phyloP scores from a whole-genome alignment of 1,140 invertebrate genomes.

The Heterodera schachtii region DNA sequence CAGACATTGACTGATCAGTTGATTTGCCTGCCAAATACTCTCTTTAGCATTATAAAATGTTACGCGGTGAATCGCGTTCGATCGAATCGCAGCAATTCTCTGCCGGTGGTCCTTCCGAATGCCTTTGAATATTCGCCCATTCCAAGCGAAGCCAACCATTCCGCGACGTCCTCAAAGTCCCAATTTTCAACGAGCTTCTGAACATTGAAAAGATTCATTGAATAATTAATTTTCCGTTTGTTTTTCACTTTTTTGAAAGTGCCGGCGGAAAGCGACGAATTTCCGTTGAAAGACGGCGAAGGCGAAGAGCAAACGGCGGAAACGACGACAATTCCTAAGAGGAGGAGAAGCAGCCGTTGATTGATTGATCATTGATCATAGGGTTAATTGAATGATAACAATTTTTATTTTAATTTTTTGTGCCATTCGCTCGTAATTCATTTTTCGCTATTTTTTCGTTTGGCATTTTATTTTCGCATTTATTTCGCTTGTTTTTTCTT shows the following conservation, averaged over 20 bases:
- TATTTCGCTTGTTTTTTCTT: slow-evolving; percentile 10
- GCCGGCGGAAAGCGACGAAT: neutral
- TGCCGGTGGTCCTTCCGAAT: slow-evolving; percentile 69
- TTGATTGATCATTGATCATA: too few relatives aligned
- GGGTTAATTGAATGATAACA: too few relatives aligned
- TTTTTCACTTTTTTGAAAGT: slow-evolving; percentile 10
- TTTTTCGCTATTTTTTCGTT: too few relatives aligned
- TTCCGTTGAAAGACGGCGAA: neutral
- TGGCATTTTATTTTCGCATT: neutral
- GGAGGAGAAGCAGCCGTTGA: neutral
- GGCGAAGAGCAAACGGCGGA: slow-evolving; percentile 14
- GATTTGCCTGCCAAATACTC: too few relatives aligned
- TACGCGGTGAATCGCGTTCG: slow-evolving; percentile 68
- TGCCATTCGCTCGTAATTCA: too few relatives aligned
- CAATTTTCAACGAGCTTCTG: slow-evolving; percentile 68
- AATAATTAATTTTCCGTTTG: neutral
- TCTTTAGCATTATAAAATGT: too few relatives aligned
- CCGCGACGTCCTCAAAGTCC: slow-evolving; percentile 68
- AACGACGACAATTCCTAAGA: slow-evolving; percentile 14
- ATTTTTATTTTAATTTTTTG: too few relatives aligned
- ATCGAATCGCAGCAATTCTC: slow-evolving; percentile 69
- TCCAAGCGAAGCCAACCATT: slow-evolving; percentile 68
- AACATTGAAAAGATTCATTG: neutral
- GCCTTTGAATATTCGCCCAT: slow-evolving; percentile 69
- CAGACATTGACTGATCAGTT: too few relatives aligned